Conservation (phyloP, 2,113 vertebrate genomes). For the Oenanthe melanoleuca region DNA sequence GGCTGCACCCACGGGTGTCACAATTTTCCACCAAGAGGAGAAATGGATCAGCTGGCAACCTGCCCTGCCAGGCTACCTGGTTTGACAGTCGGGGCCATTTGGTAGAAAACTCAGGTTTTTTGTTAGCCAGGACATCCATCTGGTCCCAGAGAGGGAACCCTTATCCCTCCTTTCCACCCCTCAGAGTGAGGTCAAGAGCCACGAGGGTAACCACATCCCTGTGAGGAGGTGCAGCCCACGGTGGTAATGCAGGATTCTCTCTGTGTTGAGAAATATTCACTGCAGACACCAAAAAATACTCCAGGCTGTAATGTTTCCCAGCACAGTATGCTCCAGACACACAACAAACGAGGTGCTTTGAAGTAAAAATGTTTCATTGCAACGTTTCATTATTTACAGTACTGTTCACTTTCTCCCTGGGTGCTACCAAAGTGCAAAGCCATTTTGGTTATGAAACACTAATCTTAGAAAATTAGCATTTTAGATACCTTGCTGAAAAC, state of each 20-base stretch:
- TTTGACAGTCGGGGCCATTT: neutral
- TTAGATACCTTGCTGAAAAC: no score
- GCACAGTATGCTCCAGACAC: neutral
- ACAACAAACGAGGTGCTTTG: neutral
- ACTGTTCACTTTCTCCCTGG: neutral
- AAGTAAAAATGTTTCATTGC: constrained; percentile 57
- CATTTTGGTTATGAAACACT: no score
- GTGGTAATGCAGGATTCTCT: neutral
- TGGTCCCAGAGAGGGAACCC: neutral
- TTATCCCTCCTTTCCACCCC: neutral
- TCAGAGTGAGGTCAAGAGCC: neutral
- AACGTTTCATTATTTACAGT: constrained; percentile 9
- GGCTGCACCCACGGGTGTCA: rapidly evolving
- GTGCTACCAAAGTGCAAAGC: neutral
- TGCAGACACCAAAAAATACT: neutral
- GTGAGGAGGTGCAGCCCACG: rapidly evolving
- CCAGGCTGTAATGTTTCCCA: rapidly evolving
- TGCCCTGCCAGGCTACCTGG: neutral
- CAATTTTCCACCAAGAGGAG: neutral
- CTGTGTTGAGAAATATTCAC: neutral
- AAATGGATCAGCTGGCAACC: neutral
- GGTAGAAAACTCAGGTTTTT: neutral
- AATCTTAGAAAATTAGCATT: no score
- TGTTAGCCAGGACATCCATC: neutral
- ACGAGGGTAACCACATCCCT: neutral